phyloP scores from a whole-genome alignment of 2,888 invertebrate species.

The Caradrina clavipalpis region DNA sequence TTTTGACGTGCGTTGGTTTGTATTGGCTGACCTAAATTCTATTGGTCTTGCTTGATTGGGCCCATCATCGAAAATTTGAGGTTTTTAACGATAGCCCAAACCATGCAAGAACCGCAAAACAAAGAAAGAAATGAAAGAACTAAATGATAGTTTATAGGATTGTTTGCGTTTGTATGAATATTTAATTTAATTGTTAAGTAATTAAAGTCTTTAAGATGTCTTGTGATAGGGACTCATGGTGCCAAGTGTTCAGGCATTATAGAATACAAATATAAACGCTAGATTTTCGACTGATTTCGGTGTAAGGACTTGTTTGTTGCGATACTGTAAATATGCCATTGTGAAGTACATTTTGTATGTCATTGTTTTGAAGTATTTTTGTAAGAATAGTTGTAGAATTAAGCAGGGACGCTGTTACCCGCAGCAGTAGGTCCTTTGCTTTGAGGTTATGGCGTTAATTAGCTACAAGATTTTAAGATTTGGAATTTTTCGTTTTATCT shows the following conservation, averaged over 20 bases:
- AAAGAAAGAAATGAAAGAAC: not conserved
- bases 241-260: slow-evolving; percentile 54
- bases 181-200: slow-evolving; percentile 6
- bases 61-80: too few relatives aligned
- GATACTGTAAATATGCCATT: slow-evolving; percentile 42
- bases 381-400: slow-evolving; percentile 41
- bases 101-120: too few relatives aligned
- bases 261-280: slow-evolving; percentile 61
- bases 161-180: slow-evolving; percentile 19
- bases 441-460: slow-evolving; percentile 28
- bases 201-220: slow-evolving; percentile 30
- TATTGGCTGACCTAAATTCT: too few relatives aligned
- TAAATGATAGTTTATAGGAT: not conserved
- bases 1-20: too few relatives aligned
- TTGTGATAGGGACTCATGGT: slow-evolving; percentile 53
- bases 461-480: slow-evolving; percentile 42
- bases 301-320: slow-evolving; percentile 60
- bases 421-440: slow-evolving; percentile 35
- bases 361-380: slow-evolving; percentile 49
- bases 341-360: slow-evolving; percentile 42
- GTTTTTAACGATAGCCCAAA: too few relatives aligned
- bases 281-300: slow-evolving; percentile 77
- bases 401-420: slow-evolving; percentile 28
- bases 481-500: not conserved
- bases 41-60: too few relatives aligned